Evolutionary conservation across 2,113 vertebrate genomes (phyloP), one percentile per base, ranked within the genome.

Genomic region (Pollimyrus isidori): DNA sequence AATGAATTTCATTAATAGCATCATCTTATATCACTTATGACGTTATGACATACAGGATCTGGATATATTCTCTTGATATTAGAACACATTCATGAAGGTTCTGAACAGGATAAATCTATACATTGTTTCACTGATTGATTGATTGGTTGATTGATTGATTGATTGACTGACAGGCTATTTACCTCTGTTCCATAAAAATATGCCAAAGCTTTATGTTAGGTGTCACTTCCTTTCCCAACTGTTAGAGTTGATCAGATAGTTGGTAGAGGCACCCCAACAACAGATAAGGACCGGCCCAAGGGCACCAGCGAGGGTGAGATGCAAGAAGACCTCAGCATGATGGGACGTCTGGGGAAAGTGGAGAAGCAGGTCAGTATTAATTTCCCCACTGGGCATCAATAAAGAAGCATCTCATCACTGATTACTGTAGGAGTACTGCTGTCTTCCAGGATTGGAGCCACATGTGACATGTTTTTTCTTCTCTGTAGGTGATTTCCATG

Each of bases 181-280:
- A 85, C 21, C 46, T 85, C 23, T 45, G 9, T 85, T n/a, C 82
- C 19, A 80, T 39, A 46, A 85, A 26, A 48, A 85, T 49, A 85
- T 48, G 82, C 42, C 19, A 45, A 42, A n/a, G 49, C 52, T 90
- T 88, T 88, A 91, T 91, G 50, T 30, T 90, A 91, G 88, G 87
- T 84, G 87, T 89, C 88, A 21, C 46, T 9, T 90, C 10, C 88
- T 92, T 7, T 92, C 62, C 89, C 91, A 88, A 90, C 87, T 87
- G 89, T 49, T 95, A 99, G 98, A 96, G 98, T 99, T 94, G 98
- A 99, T 95, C 98, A 99, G 95, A 99, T 99, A 0, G 97, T 99
- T 86, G 98, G 98, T 69, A 96, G 98, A 94, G 98, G 98, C 88
- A 96, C 97, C 3, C 95, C 97, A 39, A 95, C 97, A 35, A 93